Percentiles rank a stretch among this genome's conserved stretches.
Evolutionary conservation across 2,113 vertebrate genomes (phyloP).

Genomic region (Pluvialis apricaria): DNA sequence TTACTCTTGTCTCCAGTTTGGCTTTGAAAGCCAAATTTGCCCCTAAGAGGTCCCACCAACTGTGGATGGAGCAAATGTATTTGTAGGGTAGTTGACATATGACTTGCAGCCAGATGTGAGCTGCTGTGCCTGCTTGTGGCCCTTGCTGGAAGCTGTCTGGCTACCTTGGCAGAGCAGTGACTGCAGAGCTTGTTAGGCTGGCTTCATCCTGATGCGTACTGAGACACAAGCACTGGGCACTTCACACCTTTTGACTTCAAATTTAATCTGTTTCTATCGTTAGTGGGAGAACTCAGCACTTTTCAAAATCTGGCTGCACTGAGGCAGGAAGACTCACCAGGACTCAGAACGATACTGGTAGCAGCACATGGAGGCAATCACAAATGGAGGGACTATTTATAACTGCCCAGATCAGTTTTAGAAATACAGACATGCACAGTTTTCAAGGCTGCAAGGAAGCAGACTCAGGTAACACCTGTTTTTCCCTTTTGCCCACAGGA

Average conservation of each 20-base stretch:
- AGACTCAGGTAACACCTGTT: not conserved
- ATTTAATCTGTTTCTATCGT: not conserved
- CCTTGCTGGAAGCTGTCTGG: not conserved
- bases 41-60: not conserved
- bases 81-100: not conserved
- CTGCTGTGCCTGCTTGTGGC: not conserved
- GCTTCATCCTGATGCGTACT: not conserved
- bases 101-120: not conserved
- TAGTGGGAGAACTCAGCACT: not conserved
- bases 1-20: not conserved
- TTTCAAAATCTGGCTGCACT: not conserved
- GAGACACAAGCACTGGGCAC: not conserved
- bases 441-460: not conserved
- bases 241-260: not conserved
- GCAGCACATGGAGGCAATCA: not conserved
- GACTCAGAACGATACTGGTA: not conserved
- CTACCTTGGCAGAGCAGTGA: not conserved
- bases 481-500: not conserved
- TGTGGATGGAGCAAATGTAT: not conserved
- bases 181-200: not conserved
- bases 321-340: not conserved
- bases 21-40: not conserved
- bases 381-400: not conserved
- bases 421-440: not conserved
- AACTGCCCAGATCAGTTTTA: not conserved